Evolutionary conservation across 2,113 vertebrate species (phyloP).

Genomic region (Micronycteris hirsuta): DNA sequence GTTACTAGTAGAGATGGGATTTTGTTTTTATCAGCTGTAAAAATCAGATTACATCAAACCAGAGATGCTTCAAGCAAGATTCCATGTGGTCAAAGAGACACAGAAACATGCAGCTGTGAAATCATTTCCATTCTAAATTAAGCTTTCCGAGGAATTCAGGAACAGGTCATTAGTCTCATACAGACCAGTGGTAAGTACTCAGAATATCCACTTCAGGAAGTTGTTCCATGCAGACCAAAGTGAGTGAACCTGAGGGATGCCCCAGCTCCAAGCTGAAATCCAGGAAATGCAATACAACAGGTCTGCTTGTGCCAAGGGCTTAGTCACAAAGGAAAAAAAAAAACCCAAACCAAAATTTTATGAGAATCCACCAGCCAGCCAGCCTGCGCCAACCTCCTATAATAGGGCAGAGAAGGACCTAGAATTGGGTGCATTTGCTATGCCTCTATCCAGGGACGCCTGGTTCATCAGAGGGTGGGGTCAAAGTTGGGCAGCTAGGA

Average conservation of each 20-base stretch:
- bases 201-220: slow-evolving; percentile 69
- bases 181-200: slow-evolving; percentile 44
- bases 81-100: slow-evolving; percentile 1
- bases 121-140: slow-evolving; percentile 63
- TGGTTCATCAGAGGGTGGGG: background rate
- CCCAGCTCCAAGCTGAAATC: background rate
- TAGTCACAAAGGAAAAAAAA: background rate
- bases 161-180: slow-evolving; percentile 36
- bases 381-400: background rate
- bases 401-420: background rate
- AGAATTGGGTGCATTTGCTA: background rate
- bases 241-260: background rate
- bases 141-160: slow-evolving; percentile 63
- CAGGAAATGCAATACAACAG: background rate
- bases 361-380: background rate
- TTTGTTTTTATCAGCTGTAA: slow-evolving; percentile 24
- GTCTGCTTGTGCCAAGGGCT: background rate
- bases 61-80: background rate
- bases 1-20: background rate
- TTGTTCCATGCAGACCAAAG: background rate
- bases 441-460: background rate
- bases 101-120: slow-evolving; percentile 27
- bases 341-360: background rate
- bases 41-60: background rate
- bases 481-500: background rate